Base-by-base conservation (phyloP, 2,113 vertebrate species). In the Apodemus sylvaticus region DNA sequence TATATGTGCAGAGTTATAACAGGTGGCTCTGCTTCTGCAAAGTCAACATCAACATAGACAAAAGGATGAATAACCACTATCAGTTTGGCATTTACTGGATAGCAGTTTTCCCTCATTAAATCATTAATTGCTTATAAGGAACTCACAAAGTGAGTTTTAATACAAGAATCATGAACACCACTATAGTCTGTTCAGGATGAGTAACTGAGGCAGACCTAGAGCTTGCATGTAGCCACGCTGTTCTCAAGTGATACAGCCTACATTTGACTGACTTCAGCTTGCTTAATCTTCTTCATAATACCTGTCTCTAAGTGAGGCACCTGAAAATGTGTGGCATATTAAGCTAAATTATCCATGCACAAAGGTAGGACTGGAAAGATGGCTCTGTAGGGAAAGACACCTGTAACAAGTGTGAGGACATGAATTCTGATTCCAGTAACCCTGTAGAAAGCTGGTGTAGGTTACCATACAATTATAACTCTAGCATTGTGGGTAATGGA, bases 291-390 rank as follows among this genome's bases (percentile, higher is more conserved):
- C 45, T 36, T 92, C 36, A 78, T 34, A 48, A 76, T 24, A 7
- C 53, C 31, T 94, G 31, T 64, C 78, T 91, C 58, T 16, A 19
- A 73, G 48, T 68, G n/a, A 87, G 78, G 77, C 17, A 9, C 3
- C 62, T 60, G 42, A 89, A 95, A 89, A 4, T 89, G 17, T 5
- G 86, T 14, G 94, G 36, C 4, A 31, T 8, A 53, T n/a, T 79
- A 94, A 86, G 64, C 45, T 92, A 88, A 89, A 64, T 93, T 78
- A 64, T 58, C 93, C 89, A 78, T 64, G 20, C 83, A n/a, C 22
- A 71, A 39, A 22, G 36, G 8, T 91, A 26, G 14, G 39, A 3
- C 60, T 85, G 39, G 29, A 62, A 42, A 85, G 39, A 34, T 64
- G 3, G 36, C 60, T 64, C 22, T 5, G 8, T 45, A 22, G 24